Conservation (phyloP, 2,888 invertebrate species). For the Zaprionus bogoriensis region DNA sequence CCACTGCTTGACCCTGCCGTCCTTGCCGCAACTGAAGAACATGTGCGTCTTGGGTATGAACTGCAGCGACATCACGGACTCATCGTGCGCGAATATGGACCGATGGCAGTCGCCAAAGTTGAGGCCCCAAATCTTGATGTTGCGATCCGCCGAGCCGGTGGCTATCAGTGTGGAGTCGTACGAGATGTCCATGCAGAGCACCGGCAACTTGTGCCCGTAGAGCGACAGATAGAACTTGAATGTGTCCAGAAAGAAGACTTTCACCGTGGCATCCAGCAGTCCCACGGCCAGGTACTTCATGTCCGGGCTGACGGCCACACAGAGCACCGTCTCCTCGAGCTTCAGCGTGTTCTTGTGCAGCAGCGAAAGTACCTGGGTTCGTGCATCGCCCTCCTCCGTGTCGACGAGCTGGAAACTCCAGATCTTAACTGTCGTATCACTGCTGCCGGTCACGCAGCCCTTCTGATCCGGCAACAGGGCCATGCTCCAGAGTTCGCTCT, state of each 20-base stretch:
- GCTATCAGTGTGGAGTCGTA: conserved; percentile 93
- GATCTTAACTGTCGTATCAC: conserved; percentile 94
- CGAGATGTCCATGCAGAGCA: conserved; percentile 96
- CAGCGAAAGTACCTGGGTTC: conserved; percentile 87
- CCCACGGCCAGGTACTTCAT: conserved; percentile 94
- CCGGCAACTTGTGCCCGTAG: conserved; percentile 98
- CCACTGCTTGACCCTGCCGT: conserved; percentile 98
- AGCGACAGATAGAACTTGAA: conserved; percentile 97
- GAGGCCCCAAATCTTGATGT: conserved; percentile 98
- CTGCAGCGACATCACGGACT: conserved; percentile 93
- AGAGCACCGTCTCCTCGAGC: conserved; percentile 93
- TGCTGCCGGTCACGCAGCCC: conserved; percentile 93
- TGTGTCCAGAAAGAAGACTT: conserved; percentile 96
- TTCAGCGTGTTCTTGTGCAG: conserved; percentile 92
- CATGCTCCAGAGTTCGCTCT: conserved; percentile 90
- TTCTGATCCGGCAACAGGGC: conserved; percentile 91
- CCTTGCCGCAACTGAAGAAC: conserved; percentile 96
- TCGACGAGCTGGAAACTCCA: conserved; percentile 96
- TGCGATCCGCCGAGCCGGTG: conserved; percentile 97
- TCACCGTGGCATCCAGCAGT: conserved; percentile 95
- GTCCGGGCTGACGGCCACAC: conserved; percentile 92
- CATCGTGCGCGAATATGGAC: conserved; percentile 97
- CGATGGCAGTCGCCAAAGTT: conserved; percentile 99
- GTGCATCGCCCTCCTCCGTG: conserved; percentile 84
- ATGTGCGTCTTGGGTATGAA: conserved; percentile 96